Percentiles rank a stretch among this genome's conserved stretches.
Conservation (phyloP, 2,113 vertebrate species). For the Crocuta crocuta region DNA sequence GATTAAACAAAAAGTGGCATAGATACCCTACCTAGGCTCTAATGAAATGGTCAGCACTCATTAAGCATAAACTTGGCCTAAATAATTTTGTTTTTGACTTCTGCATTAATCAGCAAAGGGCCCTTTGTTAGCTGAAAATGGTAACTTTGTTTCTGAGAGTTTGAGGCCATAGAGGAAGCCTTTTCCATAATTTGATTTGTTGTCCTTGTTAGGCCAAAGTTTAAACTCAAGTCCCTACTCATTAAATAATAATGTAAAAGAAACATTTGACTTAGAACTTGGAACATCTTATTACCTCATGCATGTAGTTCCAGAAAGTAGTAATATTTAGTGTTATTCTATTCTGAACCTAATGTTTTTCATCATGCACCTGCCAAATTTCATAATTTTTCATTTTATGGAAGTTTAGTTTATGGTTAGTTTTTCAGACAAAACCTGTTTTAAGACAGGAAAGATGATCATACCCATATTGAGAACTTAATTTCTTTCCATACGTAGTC, state of each 20-base stretch:
- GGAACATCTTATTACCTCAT: not conserved
- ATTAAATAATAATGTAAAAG: not conserved
- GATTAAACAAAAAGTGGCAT: not conserved
- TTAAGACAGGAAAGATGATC: not conserved
- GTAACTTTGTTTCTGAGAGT: not conserved
- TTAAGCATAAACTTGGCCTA: not conserved
- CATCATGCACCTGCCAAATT: not conserved
- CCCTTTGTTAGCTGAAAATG: not conserved
- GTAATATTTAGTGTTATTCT: not conserved
- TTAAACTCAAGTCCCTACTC: not conserved
- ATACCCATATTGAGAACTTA: not conserved
- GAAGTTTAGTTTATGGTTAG: not conserved
- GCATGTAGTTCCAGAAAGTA: not conserved
- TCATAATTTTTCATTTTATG: not conserved
- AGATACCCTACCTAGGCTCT: not conserved
- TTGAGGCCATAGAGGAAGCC: not conserved
- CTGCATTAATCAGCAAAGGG: not conserved
- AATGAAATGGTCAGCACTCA: not conserved
- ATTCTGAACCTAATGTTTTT: not conserved
- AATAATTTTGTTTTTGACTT: not conserved
- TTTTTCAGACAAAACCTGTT: conserved; percentile 21
- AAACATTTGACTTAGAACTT: not conserved
- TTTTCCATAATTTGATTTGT: not conserved
- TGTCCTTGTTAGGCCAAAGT: not conserved
- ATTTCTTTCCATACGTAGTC: not conserved